Evolutionary conservation across 2,113 vertebrate genomes (phyloP).

Genomic region (Nothobranchius kuhntae): DNA sequence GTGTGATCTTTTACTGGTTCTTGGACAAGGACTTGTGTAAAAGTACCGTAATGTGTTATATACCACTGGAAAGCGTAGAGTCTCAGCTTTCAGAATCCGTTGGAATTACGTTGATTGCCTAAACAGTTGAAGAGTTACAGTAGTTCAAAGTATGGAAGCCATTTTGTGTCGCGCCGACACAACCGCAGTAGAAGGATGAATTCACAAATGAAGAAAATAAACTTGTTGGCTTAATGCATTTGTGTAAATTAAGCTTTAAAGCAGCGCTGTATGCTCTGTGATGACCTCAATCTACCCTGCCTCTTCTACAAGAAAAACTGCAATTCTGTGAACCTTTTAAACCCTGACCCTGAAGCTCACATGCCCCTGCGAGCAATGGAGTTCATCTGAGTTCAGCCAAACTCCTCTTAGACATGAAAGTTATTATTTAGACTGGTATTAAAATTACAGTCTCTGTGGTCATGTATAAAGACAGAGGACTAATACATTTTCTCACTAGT

Average conservation of each 20-base stretch:
- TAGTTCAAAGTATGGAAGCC: no score
- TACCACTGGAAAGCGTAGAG: no score
- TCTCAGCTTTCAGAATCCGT: no score
- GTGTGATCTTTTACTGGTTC: no score
- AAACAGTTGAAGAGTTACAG: no score
- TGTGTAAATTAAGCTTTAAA: neutral
- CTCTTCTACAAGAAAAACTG: neutral
- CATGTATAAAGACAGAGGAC: constrained; percentile 50
- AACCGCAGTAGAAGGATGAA: no score
- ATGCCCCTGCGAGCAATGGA: neutral
- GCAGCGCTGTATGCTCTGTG: no score
- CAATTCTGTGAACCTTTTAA: constrained; percentile 17
- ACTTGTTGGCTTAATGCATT: neutral
- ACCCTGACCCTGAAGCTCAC: constrained; percentile 7
- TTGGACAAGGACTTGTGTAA: no score
- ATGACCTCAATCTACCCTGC: neutral
- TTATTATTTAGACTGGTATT: constrained; percentile 21
- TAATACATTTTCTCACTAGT: constrained; percentile 62
- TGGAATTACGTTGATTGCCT: no score
- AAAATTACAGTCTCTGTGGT: constrained; percentile 24
- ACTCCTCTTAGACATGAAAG: constrained; percentile 39
- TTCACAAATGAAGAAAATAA: no score
- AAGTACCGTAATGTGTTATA: no score
- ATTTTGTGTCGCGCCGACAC: no score
- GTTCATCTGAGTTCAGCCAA: constrained; percentile 38